Conservation (phyloP, 2,888 invertebrate genomes). For the Trachelus troglodyta region DNA sequence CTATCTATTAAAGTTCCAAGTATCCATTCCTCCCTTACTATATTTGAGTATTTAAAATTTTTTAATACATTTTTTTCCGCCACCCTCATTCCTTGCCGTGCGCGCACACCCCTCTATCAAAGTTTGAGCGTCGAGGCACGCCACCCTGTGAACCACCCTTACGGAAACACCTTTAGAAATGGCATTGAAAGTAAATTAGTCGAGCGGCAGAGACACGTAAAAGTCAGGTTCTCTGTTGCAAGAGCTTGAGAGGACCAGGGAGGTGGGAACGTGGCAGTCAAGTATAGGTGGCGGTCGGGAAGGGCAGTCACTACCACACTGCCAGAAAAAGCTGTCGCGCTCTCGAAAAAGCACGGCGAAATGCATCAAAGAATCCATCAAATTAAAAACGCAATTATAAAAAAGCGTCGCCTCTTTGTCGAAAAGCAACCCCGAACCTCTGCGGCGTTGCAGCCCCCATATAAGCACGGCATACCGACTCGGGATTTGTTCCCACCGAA, state of each 20-base stretch:
- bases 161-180: slow-evolving; percentile 30
- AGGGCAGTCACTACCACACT: slow-evolving; percentile 6
- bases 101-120: not conserved
- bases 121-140: not conserved
- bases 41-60: not conserved
- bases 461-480: not conserved
- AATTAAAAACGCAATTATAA: slow-evolving; percentile 66
- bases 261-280: slow-evolving; percentile 1
- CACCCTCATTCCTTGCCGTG: not conserved
- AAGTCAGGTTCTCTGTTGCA: slow-evolving; percentile 3
- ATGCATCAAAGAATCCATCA: slow-evolving; percentile 62
- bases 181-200: slow-evolving; percentile 52
- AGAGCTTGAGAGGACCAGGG: not conserved
- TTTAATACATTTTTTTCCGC: not conserved
- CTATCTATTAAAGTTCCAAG: not conserved
- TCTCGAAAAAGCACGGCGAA: slow-evolving; percentile 40
- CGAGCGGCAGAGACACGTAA: slow-evolving; percentile 15
- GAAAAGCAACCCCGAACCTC: slow-evolving; percentile 44
- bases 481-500: slow-evolving; percentile 1
- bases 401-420: slow-evolving; percentile 59
- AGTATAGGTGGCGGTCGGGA: not conserved
- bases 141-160: slow-evolving; percentile 23
- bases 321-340: slow-evolving; percentile 39
- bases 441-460: slow-evolving; percentile 20
- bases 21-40: not conserved